These are phyloP conservation scores for Catocala nupta DNA, from an alignment of 2,888 invertebrate species.

Conservation along the genomic window DNA sequence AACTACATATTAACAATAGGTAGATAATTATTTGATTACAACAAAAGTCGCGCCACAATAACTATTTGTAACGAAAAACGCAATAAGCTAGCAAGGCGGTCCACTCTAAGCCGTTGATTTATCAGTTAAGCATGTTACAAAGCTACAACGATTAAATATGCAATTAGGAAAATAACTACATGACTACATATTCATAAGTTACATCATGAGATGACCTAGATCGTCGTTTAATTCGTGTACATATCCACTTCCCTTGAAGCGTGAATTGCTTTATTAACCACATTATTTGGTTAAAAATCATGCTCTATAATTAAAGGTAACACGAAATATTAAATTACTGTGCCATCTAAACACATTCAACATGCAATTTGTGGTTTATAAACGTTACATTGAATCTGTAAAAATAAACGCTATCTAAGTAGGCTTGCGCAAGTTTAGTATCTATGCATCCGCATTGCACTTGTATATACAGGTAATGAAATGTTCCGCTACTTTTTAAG, in stretches of 20 bases:
- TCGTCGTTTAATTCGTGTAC: slow-evolving; percentile 57
- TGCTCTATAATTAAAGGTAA: slow-evolving; percentile 49
- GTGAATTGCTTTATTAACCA: slow-evolving; percentile 67
- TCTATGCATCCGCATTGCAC: too few species aligned
- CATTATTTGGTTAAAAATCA: slow-evolving; percentile 56
- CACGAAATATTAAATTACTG: slow-evolving; percentile 41
- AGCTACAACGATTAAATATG: slow-evolving; percentile 66
- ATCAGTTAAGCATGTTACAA: slow-evolving; percentile 56
- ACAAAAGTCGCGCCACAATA: slow-evolving; percentile 43
- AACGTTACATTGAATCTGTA: slow-evolving; percentile 15
- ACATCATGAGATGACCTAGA: slow-evolving; percentile 72
- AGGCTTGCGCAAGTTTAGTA: too few species aligned
- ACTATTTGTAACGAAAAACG: slow-evolving; percentile 50
- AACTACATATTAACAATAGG: slow-evolving; percentile 16
- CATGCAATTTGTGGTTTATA: slow-evolving; percentile 35
- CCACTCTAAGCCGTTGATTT: slow-evolving; percentile 52
- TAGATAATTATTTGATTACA: slow-evolving; percentile 38
- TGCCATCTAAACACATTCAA: slow-evolving; percentile 33
- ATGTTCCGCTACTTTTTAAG: too few species aligned
- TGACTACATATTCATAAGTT: slow-evolving; percentile 70
- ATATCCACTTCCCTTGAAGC: slow-evolving; percentile 64
- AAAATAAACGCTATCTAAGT: slow-evolving; percentile 4
- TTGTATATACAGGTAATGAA: too few species aligned
- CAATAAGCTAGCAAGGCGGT: slow-evolving; percentile 44
- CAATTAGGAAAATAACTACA: slow-evolving; percentile 75